Evolutionary conservation across 2,113 vertebrate species (phyloP).

Genomic region (Gopherus flavomarginatus): DNA sequence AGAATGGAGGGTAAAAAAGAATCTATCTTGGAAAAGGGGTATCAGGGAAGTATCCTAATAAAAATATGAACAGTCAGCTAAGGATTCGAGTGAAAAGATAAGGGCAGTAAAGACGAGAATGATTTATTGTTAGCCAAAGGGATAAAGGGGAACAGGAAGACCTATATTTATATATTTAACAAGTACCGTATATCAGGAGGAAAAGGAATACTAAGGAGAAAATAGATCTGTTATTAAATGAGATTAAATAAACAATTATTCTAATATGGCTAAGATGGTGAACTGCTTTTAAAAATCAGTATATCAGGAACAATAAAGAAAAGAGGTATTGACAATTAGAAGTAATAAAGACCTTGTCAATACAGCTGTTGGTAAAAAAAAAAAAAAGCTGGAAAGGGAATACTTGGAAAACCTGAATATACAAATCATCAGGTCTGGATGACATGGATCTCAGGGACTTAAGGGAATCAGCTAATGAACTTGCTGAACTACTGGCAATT

Average conservation of each 20-base stretch:
- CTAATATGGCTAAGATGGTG: conserved; percentile 17
- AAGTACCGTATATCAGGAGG: not conserved
- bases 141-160: not conserved
- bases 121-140: not conserved
- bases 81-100: not conserved
- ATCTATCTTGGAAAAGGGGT: not conserved
- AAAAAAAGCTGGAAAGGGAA: conserved; percentile 66
- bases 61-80: not conserved
- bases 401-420: conserved; percentile 74
- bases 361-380: conserved; percentile 66
- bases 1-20: not conserved
- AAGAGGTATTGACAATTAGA: conserved; percentile 55
- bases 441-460: conserved; percentile 64
- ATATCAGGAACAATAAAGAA: conserved; percentile 40
- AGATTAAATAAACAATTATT: conserved; percentile 49
- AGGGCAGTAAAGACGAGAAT: not conserved
- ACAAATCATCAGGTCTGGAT: conserved; percentile 68
- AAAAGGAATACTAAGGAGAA: not conserved
- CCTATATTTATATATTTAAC: not conserved
- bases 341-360: conserved; percentile 64
- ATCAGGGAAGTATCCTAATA: no score
- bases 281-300: conserved; percentile 32
- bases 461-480: conserved; percentile 76
- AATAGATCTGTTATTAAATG: conserved; percentile 6
- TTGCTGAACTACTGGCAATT: conserved; percentile 73